These are phyloP conservation scores for Hyposmocoma kahamanoa DNA, from an alignment of 1,140 invertebrate genomes.

Conservation along the genomic window DNA sequence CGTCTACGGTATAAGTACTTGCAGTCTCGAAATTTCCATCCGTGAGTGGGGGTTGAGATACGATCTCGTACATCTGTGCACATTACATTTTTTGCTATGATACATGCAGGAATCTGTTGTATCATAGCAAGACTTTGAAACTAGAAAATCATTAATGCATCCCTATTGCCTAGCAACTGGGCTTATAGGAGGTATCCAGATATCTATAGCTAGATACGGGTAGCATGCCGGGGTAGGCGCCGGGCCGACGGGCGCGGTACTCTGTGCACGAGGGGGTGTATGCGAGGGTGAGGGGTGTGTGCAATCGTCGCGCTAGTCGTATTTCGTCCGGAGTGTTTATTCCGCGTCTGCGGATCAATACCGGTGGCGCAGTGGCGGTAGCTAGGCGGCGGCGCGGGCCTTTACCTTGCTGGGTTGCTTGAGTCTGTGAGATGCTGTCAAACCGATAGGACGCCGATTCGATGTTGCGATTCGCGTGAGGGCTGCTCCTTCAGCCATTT, in stretches of 20 bases:
- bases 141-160: too few relatives aligned
- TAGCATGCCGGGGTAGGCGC: conserved; percentile 26
- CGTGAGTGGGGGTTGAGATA: too few relatives aligned
- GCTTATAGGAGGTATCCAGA: conserved; percentile 26
- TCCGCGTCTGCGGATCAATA: conserved; percentile 68
- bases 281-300: conserved; percentile 32
- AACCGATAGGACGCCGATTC: conserved; percentile 63
- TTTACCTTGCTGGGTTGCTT: conserved; percentile 25
- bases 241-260: conserved; percentile 41
- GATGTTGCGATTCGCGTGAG: conserved; percentile 70
- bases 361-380: conserved; percentile 66
- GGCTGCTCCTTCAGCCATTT: conserved; percentile 64
- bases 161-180: conserved; percentile 15
- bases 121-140: too few relatives aligned
- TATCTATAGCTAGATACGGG: conserved; percentile 29
- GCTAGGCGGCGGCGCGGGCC: conserved; percentile 53
- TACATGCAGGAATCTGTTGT: too few relatives aligned
- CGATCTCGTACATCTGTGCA: too few relatives aligned
- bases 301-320: conserved; percentile 61
- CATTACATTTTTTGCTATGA: too few relatives aligned
- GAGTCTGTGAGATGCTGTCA: conserved; percentile 72
- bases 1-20: too few relatives aligned
- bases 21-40: too few relatives aligned
- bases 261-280: conserved; percentile 23
- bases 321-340: conserved; percentile 72